phyloP scores from a whole-genome alignment of 2,797 vertebrate genomes.

The Balearica regulorum region DNA sequence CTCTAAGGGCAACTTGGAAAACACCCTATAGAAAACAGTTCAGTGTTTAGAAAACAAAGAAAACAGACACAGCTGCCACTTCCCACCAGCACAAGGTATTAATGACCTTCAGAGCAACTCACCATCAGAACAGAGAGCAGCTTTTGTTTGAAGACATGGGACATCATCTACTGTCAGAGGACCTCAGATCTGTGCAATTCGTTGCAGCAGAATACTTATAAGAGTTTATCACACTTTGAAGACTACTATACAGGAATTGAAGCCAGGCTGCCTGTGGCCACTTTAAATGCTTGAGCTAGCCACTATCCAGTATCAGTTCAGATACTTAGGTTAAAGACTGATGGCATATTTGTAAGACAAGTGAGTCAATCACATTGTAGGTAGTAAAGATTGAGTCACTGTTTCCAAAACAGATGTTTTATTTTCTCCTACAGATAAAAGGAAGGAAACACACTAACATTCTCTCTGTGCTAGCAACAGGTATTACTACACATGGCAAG shows the following conservation, averaged over 20 bases:
- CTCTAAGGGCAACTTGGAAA: background rate
- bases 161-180: background rate
- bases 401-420: background rate
- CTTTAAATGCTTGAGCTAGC: background rate
- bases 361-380: background rate
- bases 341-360: background rate
- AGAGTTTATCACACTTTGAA: background rate
- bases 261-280: background rate
- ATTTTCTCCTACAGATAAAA: background rate
- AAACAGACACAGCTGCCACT: background rate
- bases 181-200: background rate
- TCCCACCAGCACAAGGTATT: background rate
- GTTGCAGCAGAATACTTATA: background rate
- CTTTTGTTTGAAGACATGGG: background rate
- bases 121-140: background rate
- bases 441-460: background rate
- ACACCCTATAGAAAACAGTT: background rate
- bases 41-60: background rate
- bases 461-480: background rate
- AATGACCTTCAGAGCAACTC: background rate
- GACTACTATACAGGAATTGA: background rate
- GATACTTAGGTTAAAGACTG: background rate
- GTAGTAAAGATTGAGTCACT: background rate
- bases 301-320: background rate
- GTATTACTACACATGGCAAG: background rate